phyloP scores from a whole-genome alignment of 2,113 vertebrate genomes.

The Scatophagus argus region DNA sequence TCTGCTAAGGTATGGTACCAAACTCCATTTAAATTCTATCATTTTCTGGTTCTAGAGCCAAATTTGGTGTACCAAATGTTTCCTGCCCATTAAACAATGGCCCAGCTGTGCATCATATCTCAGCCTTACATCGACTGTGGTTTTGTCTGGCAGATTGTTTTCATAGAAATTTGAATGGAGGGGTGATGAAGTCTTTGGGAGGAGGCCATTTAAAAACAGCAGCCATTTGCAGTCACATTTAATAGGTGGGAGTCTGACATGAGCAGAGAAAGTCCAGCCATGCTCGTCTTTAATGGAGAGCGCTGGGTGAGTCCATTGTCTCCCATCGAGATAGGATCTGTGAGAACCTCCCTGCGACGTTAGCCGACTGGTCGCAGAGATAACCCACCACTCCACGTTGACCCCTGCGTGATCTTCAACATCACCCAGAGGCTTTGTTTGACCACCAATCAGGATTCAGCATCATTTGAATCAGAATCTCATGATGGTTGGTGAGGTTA shows the following conservation, averaged over 20 bases:
- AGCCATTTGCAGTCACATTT: constrained; percentile 26
- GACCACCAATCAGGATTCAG: too few species aligned
- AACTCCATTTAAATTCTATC: not conserved
- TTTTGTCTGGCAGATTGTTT: constrained; percentile 37
- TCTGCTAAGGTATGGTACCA: not conserved
- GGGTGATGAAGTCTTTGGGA: constrained; percentile 22
- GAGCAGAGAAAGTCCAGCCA: constrained; percentile 45
- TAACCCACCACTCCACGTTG: constrained; percentile 27
- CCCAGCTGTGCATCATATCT: not conserved
- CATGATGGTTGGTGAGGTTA: too few species aligned
- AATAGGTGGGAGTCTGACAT: constrained; percentile 41
- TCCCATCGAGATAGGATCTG: constrained; percentile 48
- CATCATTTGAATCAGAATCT: too few species aligned
- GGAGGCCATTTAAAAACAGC: constrained; percentile 35
- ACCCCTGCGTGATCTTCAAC: constrained; percentile 9
- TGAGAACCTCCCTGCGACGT: constrained; percentile 38
- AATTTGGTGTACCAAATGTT: not conserved
- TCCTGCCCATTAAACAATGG: constrained; percentile 11
- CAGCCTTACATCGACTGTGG: not conserved
- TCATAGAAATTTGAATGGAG: constrained; percentile 33
- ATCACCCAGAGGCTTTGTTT: not conserved
- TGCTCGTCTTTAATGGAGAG: constrained; percentile 7
- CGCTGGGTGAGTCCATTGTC: constrained; percentile 49
- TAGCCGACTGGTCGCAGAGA: constrained; percentile 36
- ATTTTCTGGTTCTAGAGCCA: not conserved